Evolutionary conservation across 2,113 vertebrate genomes (phyloP).

Genomic region (Pachyramphus minor): DNA sequence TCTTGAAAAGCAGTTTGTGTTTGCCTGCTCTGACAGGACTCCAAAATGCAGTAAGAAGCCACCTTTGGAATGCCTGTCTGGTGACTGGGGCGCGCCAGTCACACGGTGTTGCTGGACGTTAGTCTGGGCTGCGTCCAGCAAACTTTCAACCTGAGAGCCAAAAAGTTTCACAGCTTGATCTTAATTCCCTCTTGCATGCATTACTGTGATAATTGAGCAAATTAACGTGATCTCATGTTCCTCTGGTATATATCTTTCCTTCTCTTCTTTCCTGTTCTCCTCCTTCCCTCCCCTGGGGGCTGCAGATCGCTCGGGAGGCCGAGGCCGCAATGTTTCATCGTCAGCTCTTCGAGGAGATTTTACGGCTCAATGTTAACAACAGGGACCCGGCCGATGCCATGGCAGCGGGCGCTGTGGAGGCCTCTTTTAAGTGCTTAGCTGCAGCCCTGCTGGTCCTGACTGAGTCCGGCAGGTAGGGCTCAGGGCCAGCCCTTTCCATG

Average conservation of each 20-base stretch:
- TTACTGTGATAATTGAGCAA: constrained; percentile 22
- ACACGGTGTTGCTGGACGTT: fast-evolving
- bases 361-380: constrained; percentile 73
- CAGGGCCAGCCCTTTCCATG: neutral
- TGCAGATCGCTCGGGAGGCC: constrained; percentile 80
- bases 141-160: neutral
- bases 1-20: neutral
- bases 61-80: neutral
- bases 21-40: neutral
- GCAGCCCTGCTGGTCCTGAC: constrained; percentile 95
- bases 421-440: constrained; percentile 96
- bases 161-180: neutral
- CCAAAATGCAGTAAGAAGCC: neutral
- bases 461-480: constrained; percentile 96
- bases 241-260: constrained; percentile 59
- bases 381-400: constrained; percentile 91
- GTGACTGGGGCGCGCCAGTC: neutral
- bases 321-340: constrained; percentile 70
- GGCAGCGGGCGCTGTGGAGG: constrained; percentile 93
- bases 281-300: constrained; percentile 60
- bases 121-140: neutral
- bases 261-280: constrained; percentile 48
- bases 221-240: constrained; percentile 44
- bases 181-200: neutral
- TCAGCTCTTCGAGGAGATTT: constrained; percentile 84